A percentile compares a stretch with the other conserved stretches of the same genome.
Conservation (phyloP, 2,888 invertebrate genomes). For the Megastigmus dorsalis region DNA sequence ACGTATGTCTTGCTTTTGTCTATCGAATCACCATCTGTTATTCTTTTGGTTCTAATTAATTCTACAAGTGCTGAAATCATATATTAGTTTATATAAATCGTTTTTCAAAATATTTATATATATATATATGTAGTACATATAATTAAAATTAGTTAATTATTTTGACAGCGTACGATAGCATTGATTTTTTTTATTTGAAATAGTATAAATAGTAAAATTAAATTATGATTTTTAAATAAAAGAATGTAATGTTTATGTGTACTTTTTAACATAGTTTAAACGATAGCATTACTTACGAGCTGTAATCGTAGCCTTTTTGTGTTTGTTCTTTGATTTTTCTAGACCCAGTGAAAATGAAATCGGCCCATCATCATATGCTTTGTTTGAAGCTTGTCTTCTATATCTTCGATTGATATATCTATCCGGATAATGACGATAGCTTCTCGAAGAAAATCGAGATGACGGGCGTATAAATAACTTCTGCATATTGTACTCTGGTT, state of each 20-base stretch:
- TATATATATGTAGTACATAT: background rate
- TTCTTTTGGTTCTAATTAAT: constrained; percentile 25
- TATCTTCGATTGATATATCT: constrained; percentile 9
- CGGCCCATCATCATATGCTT: constrained; percentile 18
- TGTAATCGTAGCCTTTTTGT: background rate
- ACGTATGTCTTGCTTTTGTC: background rate
- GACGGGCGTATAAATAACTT: constrained; percentile 25
- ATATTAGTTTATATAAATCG: constrained; percentile 1
- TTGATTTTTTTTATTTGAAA: constrained; percentile 2
- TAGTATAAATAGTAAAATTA: too few species aligned
- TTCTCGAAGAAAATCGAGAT: background rate
- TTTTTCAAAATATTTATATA: background rate
- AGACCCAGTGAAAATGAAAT: constrained; percentile 36
- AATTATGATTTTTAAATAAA: too few species aligned
- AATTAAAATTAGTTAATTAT: background rate
- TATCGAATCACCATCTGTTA: background rate
- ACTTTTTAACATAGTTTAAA: too few species aligned
- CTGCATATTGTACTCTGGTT: constrained; percentile 48
- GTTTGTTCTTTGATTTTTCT: constrained; percentile 25
- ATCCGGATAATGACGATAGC: constrained; percentile 12
- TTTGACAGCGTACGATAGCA: too few species aligned
- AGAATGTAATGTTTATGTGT: background rate
- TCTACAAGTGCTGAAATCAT: constrained; percentile 24
- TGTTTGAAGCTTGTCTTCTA: constrained; percentile 18
- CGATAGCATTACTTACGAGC: constrained; percentile 31